Percentiles rank a stretch among this genome's conserved stretches.
These are phyloP conservation scores for Oophaga pumilio DNA, from an alignment of 2,113 vertebrate genomes.

Conservation along the genomic window DNA sequence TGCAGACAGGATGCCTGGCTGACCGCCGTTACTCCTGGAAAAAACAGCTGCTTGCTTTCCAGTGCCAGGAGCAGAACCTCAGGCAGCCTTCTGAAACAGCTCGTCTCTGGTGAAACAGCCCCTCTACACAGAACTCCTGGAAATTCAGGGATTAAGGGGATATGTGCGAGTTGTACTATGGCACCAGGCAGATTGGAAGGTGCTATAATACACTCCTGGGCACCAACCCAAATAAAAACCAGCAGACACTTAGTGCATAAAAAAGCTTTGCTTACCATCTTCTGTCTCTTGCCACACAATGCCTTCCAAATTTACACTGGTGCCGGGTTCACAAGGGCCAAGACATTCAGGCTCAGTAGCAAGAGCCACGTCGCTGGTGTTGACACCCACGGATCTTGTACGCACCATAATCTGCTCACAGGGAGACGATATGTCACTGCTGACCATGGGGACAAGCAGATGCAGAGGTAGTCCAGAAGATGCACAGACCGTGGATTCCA, in stretches of 20 bases:
- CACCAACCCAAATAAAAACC: no score
- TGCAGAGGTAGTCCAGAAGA: slow-evolving; percentile 91
- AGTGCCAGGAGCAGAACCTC: no score
- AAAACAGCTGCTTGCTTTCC: no score
- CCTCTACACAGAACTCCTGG: no score
- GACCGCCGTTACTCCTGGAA: no score
- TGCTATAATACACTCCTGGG: no score
- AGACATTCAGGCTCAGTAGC: slow-evolving; percentile 95
- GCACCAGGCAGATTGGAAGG: no score
- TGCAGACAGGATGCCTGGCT: no score
- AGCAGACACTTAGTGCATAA: neutral
- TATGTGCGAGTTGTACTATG: no score
- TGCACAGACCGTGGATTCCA: slow-evolving; percentile 95
- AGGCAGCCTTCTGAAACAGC: no score
- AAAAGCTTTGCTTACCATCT: slow-evolving; percentile 81
- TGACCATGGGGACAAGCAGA: slow-evolving; percentile 87
- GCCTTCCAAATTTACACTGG: slow-evolving; percentile 97
- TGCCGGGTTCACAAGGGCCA: slow-evolving; percentile 96
- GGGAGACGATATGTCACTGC: slow-evolving; percentile 90
- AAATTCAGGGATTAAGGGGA: no score
- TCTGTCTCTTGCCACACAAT: slow-evolving; percentile 99
- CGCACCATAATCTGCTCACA: slow-evolving; percentile 99
- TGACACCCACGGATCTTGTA: slow-evolving; percentile 93
- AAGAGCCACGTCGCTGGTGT: slow-evolving; percentile 94
- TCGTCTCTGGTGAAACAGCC: no score